phyloP scores from a whole-genome alignment of 2,888 invertebrate species.

The Therioaphis trifolii region DNA sequence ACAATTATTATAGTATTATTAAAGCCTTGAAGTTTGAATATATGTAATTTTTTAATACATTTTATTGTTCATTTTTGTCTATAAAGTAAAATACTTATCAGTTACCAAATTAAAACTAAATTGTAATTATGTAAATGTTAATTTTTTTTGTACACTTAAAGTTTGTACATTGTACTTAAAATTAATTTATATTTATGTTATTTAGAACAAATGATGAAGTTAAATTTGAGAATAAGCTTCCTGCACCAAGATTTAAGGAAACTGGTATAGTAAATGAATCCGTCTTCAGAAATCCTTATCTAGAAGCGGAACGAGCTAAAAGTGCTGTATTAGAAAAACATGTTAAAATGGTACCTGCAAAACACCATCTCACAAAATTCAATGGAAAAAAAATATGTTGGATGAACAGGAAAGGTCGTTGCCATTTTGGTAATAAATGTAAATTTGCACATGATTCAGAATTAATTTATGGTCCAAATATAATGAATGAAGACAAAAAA shows the following conservation, averaged over 20 bases:
- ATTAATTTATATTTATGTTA: not conserved
- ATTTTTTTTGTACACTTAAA: too few species aligned
- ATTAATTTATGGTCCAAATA: conserved; percentile 68
- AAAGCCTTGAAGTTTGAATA: too few species aligned
- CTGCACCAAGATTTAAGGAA: conserved; percentile 63
- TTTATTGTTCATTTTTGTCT: too few species aligned
- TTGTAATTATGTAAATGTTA: too few species aligned
- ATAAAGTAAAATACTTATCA: too few species aligned
- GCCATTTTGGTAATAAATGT: conserved; percentile 91
- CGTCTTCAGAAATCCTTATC: conserved; percentile 89
- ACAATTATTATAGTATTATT: too few species aligned
- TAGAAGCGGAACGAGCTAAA: conserved; percentile 86
- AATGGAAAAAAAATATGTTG: conserved; percentile 92
- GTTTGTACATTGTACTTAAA: too few species aligned
- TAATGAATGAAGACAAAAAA: conserved; percentile 45
- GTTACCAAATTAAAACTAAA: too few species aligned
- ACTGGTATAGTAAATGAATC: conserved; percentile 74
- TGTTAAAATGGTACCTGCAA: conserved; percentile 86
- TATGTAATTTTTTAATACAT: too few species aligned
- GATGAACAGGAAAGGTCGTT: conserved; percentile 91
- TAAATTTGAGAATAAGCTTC: conserved; percentile 51
- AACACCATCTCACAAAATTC: conserved; percentile 80
- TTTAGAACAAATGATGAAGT: not conserved
- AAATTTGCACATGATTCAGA: conserved; percentile 92
- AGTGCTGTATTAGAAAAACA: conserved; percentile 89